These are phyloP conservation scores for Nomada goodeniana DNA, from an alignment of 2,888 invertebrate species.

Conservation along the genomic window DNA sequence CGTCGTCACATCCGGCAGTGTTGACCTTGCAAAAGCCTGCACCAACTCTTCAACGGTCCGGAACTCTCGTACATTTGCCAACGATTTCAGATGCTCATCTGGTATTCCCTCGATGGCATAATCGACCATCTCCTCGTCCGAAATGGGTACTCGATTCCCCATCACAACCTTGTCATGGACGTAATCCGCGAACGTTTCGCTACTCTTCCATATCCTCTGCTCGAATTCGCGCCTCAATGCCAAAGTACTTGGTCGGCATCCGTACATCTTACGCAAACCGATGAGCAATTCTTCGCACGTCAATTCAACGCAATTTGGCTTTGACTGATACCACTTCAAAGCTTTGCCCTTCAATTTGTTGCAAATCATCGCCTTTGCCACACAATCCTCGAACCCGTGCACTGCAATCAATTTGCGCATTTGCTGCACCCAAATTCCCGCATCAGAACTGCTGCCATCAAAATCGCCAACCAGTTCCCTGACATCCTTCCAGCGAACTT, in stretches of 20 bases:
- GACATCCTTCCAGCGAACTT: too few species aligned
- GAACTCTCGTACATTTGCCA: neutral
- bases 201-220: neutral
- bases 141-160: conserved; percentile 5
- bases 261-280: neutral
- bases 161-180: conserved; percentile 8
- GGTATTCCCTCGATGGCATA: neutral
- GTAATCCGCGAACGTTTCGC: conserved; percentile 4
- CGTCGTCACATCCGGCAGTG: neutral
- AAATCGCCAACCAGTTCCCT: too few species aligned
- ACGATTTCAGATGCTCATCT: neutral
- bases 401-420: too few species aligned
- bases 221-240: neutral
- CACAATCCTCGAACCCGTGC: too few species aligned
- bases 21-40: neutral
- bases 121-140: neutral
- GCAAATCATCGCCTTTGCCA: too few species aligned
- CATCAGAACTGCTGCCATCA: too few species aligned
- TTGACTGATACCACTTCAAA: neutral
- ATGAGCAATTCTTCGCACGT: neutral
- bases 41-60: neutral
- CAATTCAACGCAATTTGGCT: neutral
- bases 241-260: neutral
- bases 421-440: too few species aligned
- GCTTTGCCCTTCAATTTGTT: too few species aligned